Evolutionary conservation across 2,888 invertebrate genomes (phyloP).

Genomic region (Onchidella celtica): DNA sequence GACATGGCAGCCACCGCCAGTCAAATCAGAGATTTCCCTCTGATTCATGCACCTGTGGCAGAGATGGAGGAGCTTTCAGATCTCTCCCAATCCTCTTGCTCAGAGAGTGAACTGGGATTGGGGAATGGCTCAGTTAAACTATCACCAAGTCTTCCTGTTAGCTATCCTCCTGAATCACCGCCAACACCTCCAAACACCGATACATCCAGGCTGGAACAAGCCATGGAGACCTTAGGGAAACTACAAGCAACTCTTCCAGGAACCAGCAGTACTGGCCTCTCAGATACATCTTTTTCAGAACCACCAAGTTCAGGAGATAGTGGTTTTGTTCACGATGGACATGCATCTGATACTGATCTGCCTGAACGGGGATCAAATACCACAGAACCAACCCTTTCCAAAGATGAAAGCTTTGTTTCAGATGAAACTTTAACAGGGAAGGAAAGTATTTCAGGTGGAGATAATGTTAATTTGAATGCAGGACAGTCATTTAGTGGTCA

Average conservation of each 20-base stretch:
- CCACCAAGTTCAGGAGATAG: constrained; percentile 57
- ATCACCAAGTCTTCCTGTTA: constrained; percentile 43
- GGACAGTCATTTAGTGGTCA: neutral
- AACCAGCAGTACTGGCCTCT: constrained; percentile 13
- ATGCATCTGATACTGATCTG: constrained; percentile 54
- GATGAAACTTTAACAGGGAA: constrained; percentile 38
- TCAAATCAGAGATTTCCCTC: constrained; percentile 41
- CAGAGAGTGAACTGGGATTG: constrained; percentile 50
- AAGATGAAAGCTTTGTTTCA: constrained; percentile 23
- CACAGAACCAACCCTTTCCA: neutral
- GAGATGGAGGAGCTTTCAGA: constrained; percentile 60
- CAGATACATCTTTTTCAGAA: constrained; percentile 50
- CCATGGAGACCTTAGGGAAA: constrained; percentile 45
- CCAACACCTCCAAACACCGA: constrained; percentile 19
- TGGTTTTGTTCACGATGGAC: constrained; percentile 56
- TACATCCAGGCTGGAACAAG: constrained; percentile 42
- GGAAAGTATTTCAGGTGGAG: neutral
- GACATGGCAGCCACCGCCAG: constrained; percentile 31
- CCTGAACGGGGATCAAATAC: constrained; percentile 28
- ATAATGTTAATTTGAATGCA: neutral
- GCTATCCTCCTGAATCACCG: neutral
- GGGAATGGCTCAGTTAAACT: constrained; percentile 10
- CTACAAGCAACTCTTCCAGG: constrained; percentile 40
- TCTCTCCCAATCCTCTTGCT: constrained; percentile 57
- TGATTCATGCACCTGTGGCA: constrained; percentile 57